Conservation (phyloP, 2,797 vertebrate species). For the Notolabrus celidotus region DNA sequence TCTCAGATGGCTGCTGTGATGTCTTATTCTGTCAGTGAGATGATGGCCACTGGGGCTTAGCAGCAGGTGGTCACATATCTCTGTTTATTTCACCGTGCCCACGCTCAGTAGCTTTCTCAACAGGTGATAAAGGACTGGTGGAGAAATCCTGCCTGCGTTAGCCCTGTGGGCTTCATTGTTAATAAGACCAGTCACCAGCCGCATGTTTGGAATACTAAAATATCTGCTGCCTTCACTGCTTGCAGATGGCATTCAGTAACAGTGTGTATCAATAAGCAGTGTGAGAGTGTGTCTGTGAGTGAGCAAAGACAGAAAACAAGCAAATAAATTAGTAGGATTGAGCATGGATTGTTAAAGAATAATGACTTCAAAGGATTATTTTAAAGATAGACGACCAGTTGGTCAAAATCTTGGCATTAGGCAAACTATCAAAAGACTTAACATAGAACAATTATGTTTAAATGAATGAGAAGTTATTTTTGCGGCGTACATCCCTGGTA, state of each 20-base stretch:
- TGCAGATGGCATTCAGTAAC: slow-evolving; percentile 34
- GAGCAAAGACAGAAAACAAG: background rate
- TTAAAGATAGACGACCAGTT: background rate
- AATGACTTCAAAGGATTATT: background rate
- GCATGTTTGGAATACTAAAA: slow-evolving; percentile 67
- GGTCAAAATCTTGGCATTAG: too few relatives aligned
- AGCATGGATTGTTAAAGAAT: background rate
- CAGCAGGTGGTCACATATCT: slow-evolving; percentile 54
- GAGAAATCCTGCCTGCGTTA: slow-evolving; percentile 52
- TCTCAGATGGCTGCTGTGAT: slow-evolving; percentile 41
- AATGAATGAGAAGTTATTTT: background rate
- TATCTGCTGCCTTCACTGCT: slow-evolving; percentile 25
- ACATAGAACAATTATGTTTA: background rate
- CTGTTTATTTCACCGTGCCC: slow-evolving; percentile 60
- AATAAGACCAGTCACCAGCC: slow-evolving; percentile 60
- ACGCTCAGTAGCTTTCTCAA: slow-evolving; percentile 56
- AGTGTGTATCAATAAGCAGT: slow-evolving; percentile 20
- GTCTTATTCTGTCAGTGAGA: slow-evolving; percentile 62
- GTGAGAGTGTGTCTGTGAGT: slow-evolving; percentile 6
- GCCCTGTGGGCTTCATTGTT: slow-evolving; percentile 61
- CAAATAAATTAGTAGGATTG: background rate
- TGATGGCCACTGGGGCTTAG: slow-evolving; percentile 57
- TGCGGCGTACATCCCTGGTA: background rate
- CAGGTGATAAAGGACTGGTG: slow-evolving; percentile 65
- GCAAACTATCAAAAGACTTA: background rate